Base-by-base conservation (phyloP, 1,140 invertebrate genomes). In the Neodiprion fabricii region DNA sequence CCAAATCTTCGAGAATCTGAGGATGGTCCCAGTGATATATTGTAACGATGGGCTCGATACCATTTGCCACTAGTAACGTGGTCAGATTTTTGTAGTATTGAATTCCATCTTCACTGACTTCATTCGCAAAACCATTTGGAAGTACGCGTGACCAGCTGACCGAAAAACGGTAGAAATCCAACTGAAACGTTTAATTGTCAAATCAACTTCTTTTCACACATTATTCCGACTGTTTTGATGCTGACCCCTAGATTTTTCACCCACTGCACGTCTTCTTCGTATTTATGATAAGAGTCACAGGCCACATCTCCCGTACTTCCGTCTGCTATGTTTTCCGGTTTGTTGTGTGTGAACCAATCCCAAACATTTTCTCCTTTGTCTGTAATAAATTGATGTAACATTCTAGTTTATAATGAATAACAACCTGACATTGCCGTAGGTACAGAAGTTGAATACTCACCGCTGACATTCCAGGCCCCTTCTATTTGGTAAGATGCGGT, bases 11-110 rank as follows among this genome's bases (percentile, higher is more conserved):
- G 11, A 93, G 77, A 28, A 85, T 87, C 76, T 92, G 91, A 3
- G 92, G 92, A 47, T 92, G 77, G 72, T 93, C 92, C 92, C 92
- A 93, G 76, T 93, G 92, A 78, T 92, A 93, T 67, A 93, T 89
- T 0, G 92, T 93, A 0, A 92, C 91, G n/a, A 88, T 78, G 11
- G 87, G 87, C 61, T 79, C 73, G 14, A 91, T 90, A 14, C 82
- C 82, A 28, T 86, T 81, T 0, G 77, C 79, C 0, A 91, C 47
- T 0, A 94, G 85, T 40, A 83, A 17, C 75, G 49, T 84, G 21
- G 93, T 90, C 10, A 85, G 61, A 1, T 83, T 78, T 49, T 81
- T 81, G 79, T 85, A 85, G 72, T 84, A 85, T 11, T 75, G 53
- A 21, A 71, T 74, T 8, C 82, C 84, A 40, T 79, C 79, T 47